Conservation (phyloP, 1,140 invertebrate genomes). For the Gryllus bimaculatus region DNA sequence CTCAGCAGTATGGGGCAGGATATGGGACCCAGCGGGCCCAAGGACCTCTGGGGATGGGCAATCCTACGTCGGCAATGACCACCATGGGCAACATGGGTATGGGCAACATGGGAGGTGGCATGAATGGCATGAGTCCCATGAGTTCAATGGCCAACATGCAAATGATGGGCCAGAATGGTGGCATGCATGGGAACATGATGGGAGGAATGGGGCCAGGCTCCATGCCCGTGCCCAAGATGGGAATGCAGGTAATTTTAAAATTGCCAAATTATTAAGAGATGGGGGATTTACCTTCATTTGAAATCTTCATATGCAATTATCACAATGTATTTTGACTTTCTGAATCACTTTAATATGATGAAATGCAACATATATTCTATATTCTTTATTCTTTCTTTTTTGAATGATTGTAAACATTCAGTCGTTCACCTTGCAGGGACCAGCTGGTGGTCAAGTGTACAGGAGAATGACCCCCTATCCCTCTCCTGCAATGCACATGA, state of each 20-base stretch:
- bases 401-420: not conserved
- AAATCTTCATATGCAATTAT: not conserved
- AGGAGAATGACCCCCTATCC: slow-evolving; percentile 71
- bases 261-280: too few species aligned
- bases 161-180: slow-evolving; percentile 46
- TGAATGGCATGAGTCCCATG: slow-evolving; percentile 40
- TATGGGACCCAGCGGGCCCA: slow-evolving; percentile 43
- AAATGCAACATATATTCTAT: not conserved
- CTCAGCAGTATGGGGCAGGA: slow-evolving; percentile 39
- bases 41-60: slow-evolving; percentile 41
- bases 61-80: slow-evolving; percentile 27
- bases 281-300: not conserved
- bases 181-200: slow-evolving; percentile 54
- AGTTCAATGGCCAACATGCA: slow-evolving; percentile 53
- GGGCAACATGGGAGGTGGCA: slow-evolving; percentile 28
- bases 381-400: not conserved
- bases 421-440: slow-evolving; percentile 17
- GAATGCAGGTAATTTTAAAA: slow-evolving; percentile 44
- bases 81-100: slow-evolving; percentile 29
- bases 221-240: slow-evolving; percentile 39
- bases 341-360: not conserved
- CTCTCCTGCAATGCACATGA: slow-evolving; percentile 68
- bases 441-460: slow-evolving; percentile 37
- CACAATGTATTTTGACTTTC: not conserved
- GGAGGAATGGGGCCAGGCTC: slow-evolving; percentile 27